Base-by-base conservation (phyloP, 2,113 vertebrate species). In the Rhodinocichla rosea region DNA sequence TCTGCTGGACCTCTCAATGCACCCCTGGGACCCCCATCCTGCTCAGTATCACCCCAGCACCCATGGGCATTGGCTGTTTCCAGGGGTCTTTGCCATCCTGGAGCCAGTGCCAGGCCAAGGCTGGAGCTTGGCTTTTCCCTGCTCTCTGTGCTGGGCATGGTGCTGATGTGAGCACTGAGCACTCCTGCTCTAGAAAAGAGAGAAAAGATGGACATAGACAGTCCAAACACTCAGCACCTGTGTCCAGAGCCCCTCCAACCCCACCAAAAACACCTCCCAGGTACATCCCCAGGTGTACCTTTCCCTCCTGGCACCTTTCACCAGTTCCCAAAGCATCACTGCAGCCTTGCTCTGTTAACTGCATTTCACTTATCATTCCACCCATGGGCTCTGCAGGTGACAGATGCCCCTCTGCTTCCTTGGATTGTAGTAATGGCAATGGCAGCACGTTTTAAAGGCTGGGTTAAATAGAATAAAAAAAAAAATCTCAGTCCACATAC, bases 401-500 rank as follows among this genome's bases (percentile, higher is more conserved):
- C 69, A 93, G 80, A 81, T 33, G 32, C 3, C 47, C 22, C 64
- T 90, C 49, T 56, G 81, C 78, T 86, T 57, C 71, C 73, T 52
- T 75, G 60, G 21, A 4, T 5, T 90, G 79, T 39, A 68, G 8
- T 1, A 81, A 73, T 65, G 45, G 49, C 88, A 88, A 73, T 15
- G 19, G 85, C 68, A 64, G 20, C 47, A 55, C 0, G 0, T 78
- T 75, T 91, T 92, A 74, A 68, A 87, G 23, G 20, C 65, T 73
- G 56, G 32, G 47, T 93, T 93, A 92, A 92, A 88, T 84, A 57
- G 73, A 87, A 53, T 42, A 26, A 53, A 91, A 86, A 91, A 65
- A 37, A 91, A 65, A 40, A 44, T n/a, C 39, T 80, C 64, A 77
- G 70, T 91, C 89, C 88, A 83, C 94, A 86, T 62, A 80, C 68